Evolutionary conservation across 2,888 invertebrate species (phyloP), one percentile per base, ranked within the genome.

Genomic region (Masnerella sp.): DNA sequence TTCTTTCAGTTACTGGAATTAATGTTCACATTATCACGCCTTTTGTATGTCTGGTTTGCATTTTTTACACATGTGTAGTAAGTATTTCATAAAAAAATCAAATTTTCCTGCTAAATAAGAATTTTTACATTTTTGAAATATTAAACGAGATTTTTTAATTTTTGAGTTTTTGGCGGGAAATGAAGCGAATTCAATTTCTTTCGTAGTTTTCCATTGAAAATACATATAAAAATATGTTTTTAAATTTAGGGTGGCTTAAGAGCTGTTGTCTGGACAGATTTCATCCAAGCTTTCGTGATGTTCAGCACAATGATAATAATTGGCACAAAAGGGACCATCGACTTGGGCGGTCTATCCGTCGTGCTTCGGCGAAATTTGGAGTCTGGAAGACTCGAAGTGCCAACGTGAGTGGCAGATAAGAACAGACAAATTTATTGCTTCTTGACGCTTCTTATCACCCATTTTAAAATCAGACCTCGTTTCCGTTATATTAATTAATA

Each of bases 21-120:
- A 92, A 93, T 80, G 91, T 95, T 32, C 94, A 95, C 85, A 88
- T 94, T 30, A 92, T 95, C 12, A 95, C 96, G 0, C 93, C 95
- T 1, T 91, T 94, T 34, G 94, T 96, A 1, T 95, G 95, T 84
- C 87, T 91, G 78, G 94, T 95, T 77, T 95, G 96, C 89, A 93
- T 95, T 82, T 94, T 96, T 85, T 96, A 96, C 82, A 96, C 95
- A 0, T 93, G 94, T 78, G 90, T 94, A 85, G 94, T 95, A 89
- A 1, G 69, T 67, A n/a, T n/a, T n/a, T n/a, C n/a, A n/a, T n/a
- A n/a, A n/a, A n/a, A n/a, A n/a, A n/a, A n/a, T n/a, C n/a, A n/a
- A n/a, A n/a, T n/a, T n/a, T n/a, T n/a, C n/a, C n/a, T n/a, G n/a
- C n/a, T n/a, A n/a, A n/a, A n/a, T n/a, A n/a, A n/a, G n/a, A n/a